Evolutionary conservation across 2,888 invertebrate genomes (phyloP).

Genomic region (Sepiola atlantica): DNA sequence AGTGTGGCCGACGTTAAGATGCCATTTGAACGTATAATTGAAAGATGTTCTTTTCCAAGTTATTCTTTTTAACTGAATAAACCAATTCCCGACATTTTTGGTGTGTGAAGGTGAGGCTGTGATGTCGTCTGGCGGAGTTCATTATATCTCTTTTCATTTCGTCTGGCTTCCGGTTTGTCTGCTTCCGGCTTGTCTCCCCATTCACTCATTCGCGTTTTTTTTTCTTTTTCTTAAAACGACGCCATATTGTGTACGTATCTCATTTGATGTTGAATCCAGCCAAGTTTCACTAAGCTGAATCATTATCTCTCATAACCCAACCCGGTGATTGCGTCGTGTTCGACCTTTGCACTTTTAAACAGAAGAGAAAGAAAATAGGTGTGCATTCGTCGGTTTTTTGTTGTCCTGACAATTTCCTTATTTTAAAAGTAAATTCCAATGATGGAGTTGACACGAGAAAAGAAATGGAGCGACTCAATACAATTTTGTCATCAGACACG

Average conservation of each 20-base stretch:
- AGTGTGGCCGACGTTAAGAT: not conserved
- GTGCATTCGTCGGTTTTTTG: not conserved
- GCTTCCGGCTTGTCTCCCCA: not conserved
- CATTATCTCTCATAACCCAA: slow-evolving; percentile 10
- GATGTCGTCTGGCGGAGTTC: not conserved
- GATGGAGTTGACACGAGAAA: not conserved
- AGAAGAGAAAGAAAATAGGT: not conserved
- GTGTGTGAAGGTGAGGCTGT: slow-evolving; percentile 5
- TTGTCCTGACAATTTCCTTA: not conserved
- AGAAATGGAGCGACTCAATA: not conserved
- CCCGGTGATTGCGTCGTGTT: not conserved
- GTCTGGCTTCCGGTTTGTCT: not conserved
- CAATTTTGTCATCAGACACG: not conserved
- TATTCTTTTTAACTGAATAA: not conserved
- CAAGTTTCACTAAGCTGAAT: not conserved
- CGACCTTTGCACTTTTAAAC: slow-evolving; percentile 20
- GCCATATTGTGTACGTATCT: not conserved
- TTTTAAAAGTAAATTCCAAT: not conserved
- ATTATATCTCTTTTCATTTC: not conserved
- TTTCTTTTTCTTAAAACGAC: not conserved
- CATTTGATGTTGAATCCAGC: slow-evolving; percentile 8
- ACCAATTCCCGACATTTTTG: not conserved
- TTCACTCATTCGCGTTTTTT: not conserved
- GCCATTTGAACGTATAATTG: not conserved
- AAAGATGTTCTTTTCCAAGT: slow-evolving; percentile 10